Percentiles rank a stretch among this genome's conserved stretches.
Conservation (phyloP, 2,113 vertebrate species). For the Meles meles region DNA sequence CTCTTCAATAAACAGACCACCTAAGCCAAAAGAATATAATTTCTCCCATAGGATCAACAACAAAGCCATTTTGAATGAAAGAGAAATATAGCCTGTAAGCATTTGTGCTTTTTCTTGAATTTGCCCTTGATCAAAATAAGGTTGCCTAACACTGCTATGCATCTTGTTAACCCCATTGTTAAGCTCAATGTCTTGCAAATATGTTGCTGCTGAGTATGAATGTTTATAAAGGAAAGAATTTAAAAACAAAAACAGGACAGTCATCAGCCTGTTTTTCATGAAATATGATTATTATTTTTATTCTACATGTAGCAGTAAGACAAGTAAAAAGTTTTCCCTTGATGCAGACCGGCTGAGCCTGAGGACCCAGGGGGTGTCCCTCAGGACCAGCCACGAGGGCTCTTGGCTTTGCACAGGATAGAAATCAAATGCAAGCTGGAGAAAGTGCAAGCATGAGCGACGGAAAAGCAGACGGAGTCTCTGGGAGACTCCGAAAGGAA, state of each 20-base stretch:
- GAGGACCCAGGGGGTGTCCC: not conserved
- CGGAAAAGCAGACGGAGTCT: not conserved
- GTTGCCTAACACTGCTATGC: not conserved
- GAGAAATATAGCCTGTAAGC: not conserved
- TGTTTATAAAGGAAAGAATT: not conserved
- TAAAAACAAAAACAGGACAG: not conserved
- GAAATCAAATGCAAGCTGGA: not conserved
- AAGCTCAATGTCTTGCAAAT: not conserved
- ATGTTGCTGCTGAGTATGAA: not conserved
- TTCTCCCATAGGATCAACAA: not conserved
- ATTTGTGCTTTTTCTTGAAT: not conserved
- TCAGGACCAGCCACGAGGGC: not conserved
- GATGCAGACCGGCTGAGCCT: not conserved
- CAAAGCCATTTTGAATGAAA: not conserved
- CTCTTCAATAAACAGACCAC: not conserved
- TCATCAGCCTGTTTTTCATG: not conserved
- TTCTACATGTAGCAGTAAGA: not conserved
- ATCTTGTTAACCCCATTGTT: not conserved
- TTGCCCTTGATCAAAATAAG: not conserved
- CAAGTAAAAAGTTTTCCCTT: not conserved
- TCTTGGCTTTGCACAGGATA: not conserved
- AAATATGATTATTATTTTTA: not conserved
- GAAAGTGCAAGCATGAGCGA: not conserved
- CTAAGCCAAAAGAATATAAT: not conserved
- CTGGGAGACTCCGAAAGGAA: not conserved